Base-by-base conservation (phyloP, 2,888 invertebrate genomes). In the Pecten maximus region DNA sequence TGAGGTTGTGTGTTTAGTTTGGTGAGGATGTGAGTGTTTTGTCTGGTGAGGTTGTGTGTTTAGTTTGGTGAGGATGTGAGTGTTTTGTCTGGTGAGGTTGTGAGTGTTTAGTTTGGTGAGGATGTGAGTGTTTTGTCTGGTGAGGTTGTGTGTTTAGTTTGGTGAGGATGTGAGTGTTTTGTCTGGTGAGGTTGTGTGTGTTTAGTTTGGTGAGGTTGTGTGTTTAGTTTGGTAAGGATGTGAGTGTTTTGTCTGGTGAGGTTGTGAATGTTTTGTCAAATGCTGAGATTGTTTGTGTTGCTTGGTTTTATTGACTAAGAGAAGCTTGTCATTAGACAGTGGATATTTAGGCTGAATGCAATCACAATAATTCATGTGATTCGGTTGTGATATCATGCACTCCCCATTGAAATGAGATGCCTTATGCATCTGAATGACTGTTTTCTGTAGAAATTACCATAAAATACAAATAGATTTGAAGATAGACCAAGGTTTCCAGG, bases 401-500 rank as follows among this genome's bases (percentile, higher is more conserved):
- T 74, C 74, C 12, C 74, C 23, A 74, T 74, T 74, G 74, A 74
- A 74, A 74, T 35, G 74, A 35, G 74, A 74, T 74, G 74, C 74
- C 74, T 74, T 74, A 28, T 74, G 74, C 74, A 74, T 74, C 74
- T 74, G 74, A 74, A 74, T 74, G 35, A 74, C 74, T 74, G 74
- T 35, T 74, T 35, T 74, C 74, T 74, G 74, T 12, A 74, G 74
- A 74, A 74, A 74, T 74, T 74, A 74, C 74, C 74, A 74, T 74
- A 74, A 74, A 74, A 74, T 74, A 74, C 74, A 74, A 74, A 74
- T 74, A 74, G 74, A 74, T 74, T 74, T 74, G 74, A 35, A 74
- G 74, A 74, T 74, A 74, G 74, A 28, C 35, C 74, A 35, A 35
- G 74, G 74, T 74, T 74, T 74, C 28, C 74, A 28, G 74, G 74